Evolutionary conservation across 2,797 vertebrate genomes (phyloP).

Genomic region (Chiloscyllium punctatum): DNA sequence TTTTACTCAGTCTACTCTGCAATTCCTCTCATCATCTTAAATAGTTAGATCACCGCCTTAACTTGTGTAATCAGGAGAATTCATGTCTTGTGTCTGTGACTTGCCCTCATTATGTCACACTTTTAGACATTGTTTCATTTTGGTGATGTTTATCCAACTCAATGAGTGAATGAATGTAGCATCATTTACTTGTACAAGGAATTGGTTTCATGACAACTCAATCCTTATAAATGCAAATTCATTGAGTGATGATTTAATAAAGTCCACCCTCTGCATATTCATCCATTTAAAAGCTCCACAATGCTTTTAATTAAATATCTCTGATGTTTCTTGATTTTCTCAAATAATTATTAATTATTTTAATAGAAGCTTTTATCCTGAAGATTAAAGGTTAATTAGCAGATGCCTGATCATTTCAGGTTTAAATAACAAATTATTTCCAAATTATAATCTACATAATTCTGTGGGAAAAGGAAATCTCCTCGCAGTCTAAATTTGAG

Average conservation of each 20-base stretch:
- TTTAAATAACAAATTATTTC: constrained; percentile 31
- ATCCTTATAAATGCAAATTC: neutral
- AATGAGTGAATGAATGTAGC: neutral
- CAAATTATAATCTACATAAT: constrained; percentile 16
- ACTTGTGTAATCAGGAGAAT: too few relatives aligned
- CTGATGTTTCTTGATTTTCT: neutral
- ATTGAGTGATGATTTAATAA: neutral
- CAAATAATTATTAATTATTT: neutral
- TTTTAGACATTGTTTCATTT: neutral
- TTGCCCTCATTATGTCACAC: neutral
- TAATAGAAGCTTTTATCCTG: constrained; percentile 16
- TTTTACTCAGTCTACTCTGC: too few relatives aligned
- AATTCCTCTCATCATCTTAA: too few relatives aligned
- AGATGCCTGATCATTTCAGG: constrained; percentile 24
- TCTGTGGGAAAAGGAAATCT: neutral
- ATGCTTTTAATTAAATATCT: constrained; percentile 12
- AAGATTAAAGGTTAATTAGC: constrained; percentile 23
- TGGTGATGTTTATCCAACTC: neutral
- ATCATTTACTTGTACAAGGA: neutral
- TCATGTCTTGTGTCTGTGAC: neutral
- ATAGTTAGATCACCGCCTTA: too few relatives aligned
- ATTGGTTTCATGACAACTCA: neutral
- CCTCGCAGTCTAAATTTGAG: neutral
- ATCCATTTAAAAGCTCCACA: neutral
- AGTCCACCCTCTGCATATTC: neutral